These are phyloP conservation scores for Lycorma delicatula DNA, from an alignment of 1,140 invertebrate genomes.

Conservation along the genomic window DNA sequence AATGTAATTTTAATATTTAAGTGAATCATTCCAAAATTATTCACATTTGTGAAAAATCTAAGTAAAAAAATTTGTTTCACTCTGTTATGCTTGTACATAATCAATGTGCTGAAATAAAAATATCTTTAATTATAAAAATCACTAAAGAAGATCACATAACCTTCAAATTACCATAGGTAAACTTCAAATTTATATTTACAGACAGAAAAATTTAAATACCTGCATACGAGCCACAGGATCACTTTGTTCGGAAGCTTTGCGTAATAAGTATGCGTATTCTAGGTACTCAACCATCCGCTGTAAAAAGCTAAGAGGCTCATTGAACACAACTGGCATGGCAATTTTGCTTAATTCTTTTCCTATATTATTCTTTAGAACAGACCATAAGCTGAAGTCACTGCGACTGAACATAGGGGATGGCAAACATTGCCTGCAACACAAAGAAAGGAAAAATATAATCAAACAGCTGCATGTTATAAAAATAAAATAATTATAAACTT, in stretches of 20 bases:
- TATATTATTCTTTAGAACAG: constrained; percentile 86
- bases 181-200: too few relatives aligned
- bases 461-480: not conserved
- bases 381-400: constrained; percentile 89
- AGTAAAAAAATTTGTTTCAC: too few relatives aligned
- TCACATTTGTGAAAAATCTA: too few relatives aligned
- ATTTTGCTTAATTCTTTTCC: constrained; percentile 96
- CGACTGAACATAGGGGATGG: constrained; percentile 80
- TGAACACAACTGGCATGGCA: constrained; percentile 95
- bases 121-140: too few relatives aligned
- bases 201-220: constrained; percentile 39
- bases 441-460: constrained; percentile 18
- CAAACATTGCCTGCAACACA: constrained; percentile 56
- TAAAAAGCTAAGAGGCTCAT: constrained; percentile 92
- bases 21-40: too few relatives aligned
- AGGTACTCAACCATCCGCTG: constrained; percentile 92
- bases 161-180: too few relatives aligned
- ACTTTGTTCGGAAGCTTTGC: constrained; percentile 60
- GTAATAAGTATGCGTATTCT: constrained; percentile 84
- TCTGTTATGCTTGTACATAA: too few relatives aligned
- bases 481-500: not conserved
- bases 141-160: too few relatives aligned
- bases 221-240: constrained; percentile 73
- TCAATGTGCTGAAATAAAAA: too few relatives aligned
- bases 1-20: too few relatives aligned